Evolutionary conservation across 2,797 vertebrate species (phyloP), one percentile per base, ranked within the genome.

Genomic region (Chloroceryle amazona): DNA sequence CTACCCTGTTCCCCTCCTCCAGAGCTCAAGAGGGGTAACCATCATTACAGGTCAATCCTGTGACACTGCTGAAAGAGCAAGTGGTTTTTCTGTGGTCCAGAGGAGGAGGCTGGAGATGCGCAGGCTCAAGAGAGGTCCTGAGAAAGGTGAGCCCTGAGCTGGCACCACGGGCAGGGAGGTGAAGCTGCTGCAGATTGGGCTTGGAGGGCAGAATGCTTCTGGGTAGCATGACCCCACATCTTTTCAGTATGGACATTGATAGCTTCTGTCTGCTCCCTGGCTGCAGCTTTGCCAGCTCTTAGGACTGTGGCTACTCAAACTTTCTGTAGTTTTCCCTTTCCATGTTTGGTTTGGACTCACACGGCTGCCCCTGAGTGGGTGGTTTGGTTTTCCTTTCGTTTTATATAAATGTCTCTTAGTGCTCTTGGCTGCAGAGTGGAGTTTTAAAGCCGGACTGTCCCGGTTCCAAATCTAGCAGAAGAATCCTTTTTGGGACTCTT

Each of bases 101-200:
- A 28, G 29, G 55, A 63, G 35, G 35, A 63, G 35, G 35, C 6
- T 33, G 20, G 33, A 22, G 42, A 74, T 18, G 42, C 33, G 29
- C 33, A 71, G 68, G 51, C 8, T 60, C 41, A 31, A 68, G 61
- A 66, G 19, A 5, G 13, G 9, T 15, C 52, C 57, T 70, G 66
- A 14, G 58, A 23, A 55, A 57, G 65, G 35, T 47, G 37, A 62
- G 8, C 20, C 16, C 35, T 47, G 65, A 37, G 17, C 31, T 47
- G 60, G 28, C 21, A 49, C 13, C 2, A 1, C 0, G 0, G 74
- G 29, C 22, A 63, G 37, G 15, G 52, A 44, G 13, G 33, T 11
- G 51, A 23, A 25, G 71, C 17, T 39, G 67, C 63, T 71, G 71
- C 0, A 13, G 54, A 44, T 9, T 42, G 23, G 7, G 14, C 71